Conservation (phyloP, 1,140 invertebrate species). For the Heliconius himera region DNA sequence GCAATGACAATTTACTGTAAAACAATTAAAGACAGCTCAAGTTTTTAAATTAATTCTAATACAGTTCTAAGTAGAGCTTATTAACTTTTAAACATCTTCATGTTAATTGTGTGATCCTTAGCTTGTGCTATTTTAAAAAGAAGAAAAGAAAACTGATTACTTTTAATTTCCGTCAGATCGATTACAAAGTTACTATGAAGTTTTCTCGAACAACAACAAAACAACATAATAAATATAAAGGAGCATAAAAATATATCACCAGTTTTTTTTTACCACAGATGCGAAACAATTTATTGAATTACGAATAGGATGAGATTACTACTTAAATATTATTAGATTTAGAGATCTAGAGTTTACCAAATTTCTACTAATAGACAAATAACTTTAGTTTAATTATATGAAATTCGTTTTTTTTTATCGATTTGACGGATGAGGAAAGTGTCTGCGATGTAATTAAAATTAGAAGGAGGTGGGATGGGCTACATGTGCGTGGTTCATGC, state of each 20-base stretch:
- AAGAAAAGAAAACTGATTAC: neutral
- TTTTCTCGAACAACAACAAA: neutral
- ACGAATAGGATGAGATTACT: too few species aligned
- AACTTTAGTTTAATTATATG: neutral
- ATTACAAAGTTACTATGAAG: neutral
- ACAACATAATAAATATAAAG: neutral
- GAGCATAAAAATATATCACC: neutral
- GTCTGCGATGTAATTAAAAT: slow-evolving; percentile 30
- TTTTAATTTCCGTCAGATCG: neutral
- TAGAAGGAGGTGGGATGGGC: slow-evolving; percentile 70
- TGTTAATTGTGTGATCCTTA: neutral
- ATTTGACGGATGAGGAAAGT: slow-evolving; percentile 22
- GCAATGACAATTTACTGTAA: neutral
- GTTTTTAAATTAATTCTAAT: slow-evolving; percentile 26
- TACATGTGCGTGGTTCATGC: slow-evolving; percentile 66
- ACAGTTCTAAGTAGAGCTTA: neutral
- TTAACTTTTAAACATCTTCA: neutral
- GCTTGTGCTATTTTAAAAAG: neutral
- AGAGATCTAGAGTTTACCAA: neutral
- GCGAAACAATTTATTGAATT: too few species aligned
- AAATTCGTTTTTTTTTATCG: neutral
- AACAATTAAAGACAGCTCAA: slow-evolving; percentile 48
- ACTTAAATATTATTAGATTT: neutral
- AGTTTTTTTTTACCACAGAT: neutral
- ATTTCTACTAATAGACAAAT: neutral